phyloP scores from a whole-genome alignment of 92 coral and sea anemone genomes.

The Bergia sp. region DNA sequence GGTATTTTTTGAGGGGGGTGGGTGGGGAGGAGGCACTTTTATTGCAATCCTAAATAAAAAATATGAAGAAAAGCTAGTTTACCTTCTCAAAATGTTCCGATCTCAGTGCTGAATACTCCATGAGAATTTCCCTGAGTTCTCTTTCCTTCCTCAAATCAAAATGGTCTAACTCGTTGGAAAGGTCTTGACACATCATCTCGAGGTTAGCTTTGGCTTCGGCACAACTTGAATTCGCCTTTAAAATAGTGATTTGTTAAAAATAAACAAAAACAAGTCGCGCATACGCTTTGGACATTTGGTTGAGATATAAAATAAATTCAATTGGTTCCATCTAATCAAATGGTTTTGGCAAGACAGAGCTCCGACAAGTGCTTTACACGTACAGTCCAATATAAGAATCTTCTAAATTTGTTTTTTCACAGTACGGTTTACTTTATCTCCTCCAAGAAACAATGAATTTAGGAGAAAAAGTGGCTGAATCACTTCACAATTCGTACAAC shows the following conservation, averaged over 20 bases:
- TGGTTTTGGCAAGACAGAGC: no score
- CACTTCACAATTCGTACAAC: no score
- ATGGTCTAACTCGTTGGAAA: conserved; percentile 81
- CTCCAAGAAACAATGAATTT: no score
- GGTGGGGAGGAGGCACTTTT: no score
- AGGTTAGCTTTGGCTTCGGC: conserved; percentile 85
- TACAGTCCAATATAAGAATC: not conserved
- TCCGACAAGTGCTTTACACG: no score
- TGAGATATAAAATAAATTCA: no score
- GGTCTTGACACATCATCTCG: conserved; percentile 86
- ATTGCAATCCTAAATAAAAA: no score
- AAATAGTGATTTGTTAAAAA: not conserved
- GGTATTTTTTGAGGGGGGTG: not conserved
- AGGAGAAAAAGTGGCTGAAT: no score
- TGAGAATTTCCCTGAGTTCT: conserved; percentile 90
- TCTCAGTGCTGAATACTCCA: conserved; percentile 88
- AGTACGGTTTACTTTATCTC: no score
- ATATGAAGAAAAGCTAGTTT: not conserved
- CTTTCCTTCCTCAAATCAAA: conserved; percentile 94
- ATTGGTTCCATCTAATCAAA: no score
- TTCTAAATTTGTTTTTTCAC: not conserved
- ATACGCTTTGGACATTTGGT: no score
- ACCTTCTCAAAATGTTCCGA: conserved; percentile 98
- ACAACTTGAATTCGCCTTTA: conserved; percentile 93
- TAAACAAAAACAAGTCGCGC: no score